Evolutionary conservation across 1,140 invertebrate genomes (phyloP).

Genomic region (Tribolium castaneum): DNA sequence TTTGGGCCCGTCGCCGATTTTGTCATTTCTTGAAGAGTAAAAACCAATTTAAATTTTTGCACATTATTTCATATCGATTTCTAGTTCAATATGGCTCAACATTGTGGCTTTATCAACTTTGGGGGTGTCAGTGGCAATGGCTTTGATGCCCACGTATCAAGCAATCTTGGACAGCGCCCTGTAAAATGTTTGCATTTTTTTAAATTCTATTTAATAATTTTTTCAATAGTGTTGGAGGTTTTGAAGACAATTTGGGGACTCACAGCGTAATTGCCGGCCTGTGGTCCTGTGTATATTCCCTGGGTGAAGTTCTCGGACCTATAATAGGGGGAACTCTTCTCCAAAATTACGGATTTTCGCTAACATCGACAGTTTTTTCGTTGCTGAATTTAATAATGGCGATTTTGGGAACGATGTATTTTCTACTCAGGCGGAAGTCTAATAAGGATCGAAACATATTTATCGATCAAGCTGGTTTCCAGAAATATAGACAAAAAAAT

Average conservation of each 20-base stretch:
- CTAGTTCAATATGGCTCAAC: constrained; percentile 75
- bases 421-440: constrained; percentile 27
- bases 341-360: constrained; percentile 74
- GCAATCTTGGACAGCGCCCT: constrained; percentile 75
- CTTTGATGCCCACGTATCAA: constrained; percentile 81
- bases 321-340: constrained; percentile 74
- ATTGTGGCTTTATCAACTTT: constrained; percentile 73
- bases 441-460: neutral
- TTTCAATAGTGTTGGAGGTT: constrained; percentile 71
- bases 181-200: neutral
- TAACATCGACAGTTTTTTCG: constrained; percentile 73
- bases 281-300: constrained; percentile 80
- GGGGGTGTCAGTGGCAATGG: constrained; percentile 76
- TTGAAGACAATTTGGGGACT: constrained; percentile 73
- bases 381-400: constrained; percentile 68
- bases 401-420: constrained; percentile 46
- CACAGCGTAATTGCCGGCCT: constrained; percentile 79
- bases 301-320: constrained; percentile 81
- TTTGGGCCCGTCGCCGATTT: constrained; percentile 75
- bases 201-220: neutral
- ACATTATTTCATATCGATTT: constrained; percentile 52
- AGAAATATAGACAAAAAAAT: neutral
- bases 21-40: constrained; percentile 65
- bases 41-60: constrained; percentile 7
- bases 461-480: neutral